Evolutionary conservation across 2,797 vertebrate species (phyloP).

Genomic region (Malacoctenus gilli): DNA sequence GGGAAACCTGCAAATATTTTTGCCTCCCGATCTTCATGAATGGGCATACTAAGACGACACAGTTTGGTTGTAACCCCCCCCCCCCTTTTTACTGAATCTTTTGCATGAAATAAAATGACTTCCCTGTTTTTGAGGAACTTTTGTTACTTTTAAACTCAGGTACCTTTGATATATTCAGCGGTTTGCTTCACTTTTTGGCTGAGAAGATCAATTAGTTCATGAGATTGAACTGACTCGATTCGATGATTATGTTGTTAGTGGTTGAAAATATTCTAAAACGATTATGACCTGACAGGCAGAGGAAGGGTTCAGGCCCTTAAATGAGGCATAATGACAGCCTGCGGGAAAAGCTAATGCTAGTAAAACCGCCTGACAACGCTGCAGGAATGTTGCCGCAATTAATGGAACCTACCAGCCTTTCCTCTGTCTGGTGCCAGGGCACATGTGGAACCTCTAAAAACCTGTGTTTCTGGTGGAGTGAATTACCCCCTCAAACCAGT

Average conservation of each 20-base stretch:
- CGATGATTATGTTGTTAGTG: constrained; percentile 51
- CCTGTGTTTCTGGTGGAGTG: constrained; percentile 74
- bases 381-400: constrained; percentile 78
- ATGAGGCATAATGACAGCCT: constrained; percentile 78
- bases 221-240: constrained; percentile 50
- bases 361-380: constrained; percentile 76
- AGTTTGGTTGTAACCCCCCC: constrained; percentile 14
- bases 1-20: constrained; percentile 46
- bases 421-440: constrained; percentile 81
- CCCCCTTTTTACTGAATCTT: constrained; percentile 13
- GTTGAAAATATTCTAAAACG: constrained; percentile 52
- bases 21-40: constrained; percentile 25
- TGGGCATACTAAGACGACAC: constrained; percentile 12
- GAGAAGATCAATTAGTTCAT: constrained; percentile 47
- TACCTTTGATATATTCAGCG: background rate
- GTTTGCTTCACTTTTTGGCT: constrained; percentile 30
- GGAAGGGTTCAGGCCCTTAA: constrained; percentile 67
- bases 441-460: constrained; percentile 89
- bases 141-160: background rate
- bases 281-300: constrained; percentile 57
- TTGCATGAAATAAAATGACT: background rate
- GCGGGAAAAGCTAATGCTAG: constrained; percentile 73
- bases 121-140: background rate
- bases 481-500: constrained; percentile 73
- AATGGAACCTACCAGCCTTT: constrained; percentile 82